Evolutionary conservation across 2,113 vertebrate genomes (phyloP), one percentile per base, ranked within the genome.

Genomic region (Callopanchax toddi): DNA sequence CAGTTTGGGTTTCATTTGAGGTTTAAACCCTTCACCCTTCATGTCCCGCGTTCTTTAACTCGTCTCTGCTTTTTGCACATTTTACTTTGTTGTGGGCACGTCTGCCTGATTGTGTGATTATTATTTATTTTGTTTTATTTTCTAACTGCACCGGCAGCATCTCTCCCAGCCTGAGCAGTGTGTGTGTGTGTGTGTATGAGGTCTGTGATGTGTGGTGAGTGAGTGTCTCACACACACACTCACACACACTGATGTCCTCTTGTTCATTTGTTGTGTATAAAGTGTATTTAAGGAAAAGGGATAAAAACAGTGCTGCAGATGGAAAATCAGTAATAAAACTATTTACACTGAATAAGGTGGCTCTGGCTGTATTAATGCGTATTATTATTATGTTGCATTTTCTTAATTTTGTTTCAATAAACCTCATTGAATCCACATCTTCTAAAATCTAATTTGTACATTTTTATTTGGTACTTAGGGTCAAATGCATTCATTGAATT

Each of bases 171-270:
- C 53, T 61, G 57, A 73, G 76, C 57, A 61, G 55, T 45, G 62
- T 72, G 78, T 65, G 39, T 67, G 52, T n/a, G n/a, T n/a, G n/a
- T n/a, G n/a, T n/a, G n/a, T n/a, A 17, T 58, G 81, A 84, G 86
- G 83, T 83, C 57, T 88, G 81, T 89, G 88, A 87, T 82, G 88
- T 89, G 90, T 90, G 82, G 29, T 32, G 29, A 32, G 29, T 68
- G 66, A 68, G 82, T 71, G 85, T 67, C 67, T 51, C 2, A 54
- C 3, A 39, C 7, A 55, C 53, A 15, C 34, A 56, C 52, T 71
- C 61, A 81, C 77, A 78, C 71, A 83, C 87, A 84, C 85, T 84
- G 91, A 91, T 85, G 83, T 89, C 86, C 86, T 92, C 88, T 86
- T 77, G 78, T 86, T 67, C 74, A 64, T 73, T 52, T 50, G 78